A percentile compares a stretch with the other conserved stretches of the same genome.
These are phyloP conservation scores for Aspidoscelis tigris DNA, from an alignment of 2,113 vertebrate genomes.

Conservation along the genomic window DNA sequence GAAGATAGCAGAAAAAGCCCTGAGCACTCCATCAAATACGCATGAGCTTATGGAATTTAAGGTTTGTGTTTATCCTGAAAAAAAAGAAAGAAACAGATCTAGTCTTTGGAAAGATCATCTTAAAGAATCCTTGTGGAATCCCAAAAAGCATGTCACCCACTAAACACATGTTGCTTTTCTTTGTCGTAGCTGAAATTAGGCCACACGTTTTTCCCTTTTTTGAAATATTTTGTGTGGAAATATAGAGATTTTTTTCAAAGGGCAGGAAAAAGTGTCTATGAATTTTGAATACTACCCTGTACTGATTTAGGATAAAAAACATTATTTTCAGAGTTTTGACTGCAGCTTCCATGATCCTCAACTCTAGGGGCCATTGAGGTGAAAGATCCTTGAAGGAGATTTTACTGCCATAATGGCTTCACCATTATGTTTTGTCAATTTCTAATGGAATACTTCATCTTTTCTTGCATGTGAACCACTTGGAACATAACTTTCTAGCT, in stretches of 20 bases:
- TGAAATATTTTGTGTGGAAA: neutral
- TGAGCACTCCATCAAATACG: slow-evolving; percentile 83
- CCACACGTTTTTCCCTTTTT: neutral
- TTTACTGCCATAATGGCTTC: no score
- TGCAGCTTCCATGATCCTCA: no score
- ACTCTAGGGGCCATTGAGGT: no score
- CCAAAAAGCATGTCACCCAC: neutral
- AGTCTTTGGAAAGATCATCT: neutral
- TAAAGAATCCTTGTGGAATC: slow-evolving; percentile 4
- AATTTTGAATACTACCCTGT: neutral
- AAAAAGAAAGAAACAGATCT: neutral
- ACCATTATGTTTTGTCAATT: no score
- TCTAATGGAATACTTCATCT: no score
- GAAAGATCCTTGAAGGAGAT: no score
- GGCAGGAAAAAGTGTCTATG: neutral
- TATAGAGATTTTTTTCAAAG: slow-evolving; percentile 4
- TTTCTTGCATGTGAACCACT: no score
- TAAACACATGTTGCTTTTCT: neutral
- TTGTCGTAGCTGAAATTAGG: neutral
- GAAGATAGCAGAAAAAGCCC: slow-evolving; percentile 84
- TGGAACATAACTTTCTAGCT: no score
- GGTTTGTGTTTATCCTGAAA: slow-evolving; percentile 69
- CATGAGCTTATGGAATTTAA: slow-evolving; percentile 87
- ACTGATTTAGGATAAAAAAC: no score
- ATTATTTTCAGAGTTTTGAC: no score